These are phyloP conservation scores for Pseudomyrmex sp. DNA, from an alignment of 1,140 invertebrate genomes.

Conservation along the genomic window DNA sequence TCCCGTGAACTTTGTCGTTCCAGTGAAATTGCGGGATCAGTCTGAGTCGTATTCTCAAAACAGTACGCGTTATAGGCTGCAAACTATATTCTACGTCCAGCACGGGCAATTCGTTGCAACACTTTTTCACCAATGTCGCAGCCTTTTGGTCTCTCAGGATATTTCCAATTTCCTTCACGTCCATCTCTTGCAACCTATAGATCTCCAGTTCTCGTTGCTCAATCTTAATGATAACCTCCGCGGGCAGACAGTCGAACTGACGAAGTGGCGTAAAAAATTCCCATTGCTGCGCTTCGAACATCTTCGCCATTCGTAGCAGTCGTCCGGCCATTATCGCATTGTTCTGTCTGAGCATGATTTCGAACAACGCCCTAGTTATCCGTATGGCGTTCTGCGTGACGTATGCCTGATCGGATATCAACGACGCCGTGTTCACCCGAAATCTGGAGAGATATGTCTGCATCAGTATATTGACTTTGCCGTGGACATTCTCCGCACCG, in stretches of 20 bases:
- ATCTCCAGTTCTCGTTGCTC: slow-evolving; percentile 91
- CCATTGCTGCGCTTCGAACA: slow-evolving; percentile 96
- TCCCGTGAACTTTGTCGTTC: slow-evolving; percentile 96
- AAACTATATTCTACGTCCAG: slow-evolving; percentile 93
- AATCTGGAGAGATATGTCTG: slow-evolving; percentile 95
- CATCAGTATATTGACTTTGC: slow-evolving; percentile 99
- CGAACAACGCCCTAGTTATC: slow-evolving; percentile 96
- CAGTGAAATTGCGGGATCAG: slow-evolving; percentile 95
- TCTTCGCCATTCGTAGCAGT: slow-evolving; percentile 93
- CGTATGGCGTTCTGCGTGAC: slow-evolving; percentile 97
- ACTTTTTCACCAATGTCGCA: slow-evolving; percentile 92
- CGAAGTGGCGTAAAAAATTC: slow-evolving; percentile 93
- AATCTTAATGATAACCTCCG: slow-evolving; percentile 93
- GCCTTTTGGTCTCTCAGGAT: slow-evolving; percentile 92
- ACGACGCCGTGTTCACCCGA: slow-evolving; percentile 93
- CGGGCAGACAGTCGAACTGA: slow-evolving; percentile 93
- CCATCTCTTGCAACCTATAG: slow-evolving; percentile 93
- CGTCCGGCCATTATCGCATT: slow-evolving; percentile 95
- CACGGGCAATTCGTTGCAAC: slow-evolving; percentile 93
- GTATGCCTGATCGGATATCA: slow-evolving; percentile 97
- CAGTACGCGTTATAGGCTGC: slow-evolving; percentile 97
- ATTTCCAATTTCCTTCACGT: slow-evolving; percentile 93
- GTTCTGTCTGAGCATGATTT: slow-evolving; percentile 95
- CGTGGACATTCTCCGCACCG: slow-evolving; percentile 95
- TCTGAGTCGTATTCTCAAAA: slow-evolving; percentile 94